Evolutionary conservation across 2,797 vertebrate species (phyloP), one percentile per base, ranked within the genome.

Genomic region (Ceryle rudis): DNA sequence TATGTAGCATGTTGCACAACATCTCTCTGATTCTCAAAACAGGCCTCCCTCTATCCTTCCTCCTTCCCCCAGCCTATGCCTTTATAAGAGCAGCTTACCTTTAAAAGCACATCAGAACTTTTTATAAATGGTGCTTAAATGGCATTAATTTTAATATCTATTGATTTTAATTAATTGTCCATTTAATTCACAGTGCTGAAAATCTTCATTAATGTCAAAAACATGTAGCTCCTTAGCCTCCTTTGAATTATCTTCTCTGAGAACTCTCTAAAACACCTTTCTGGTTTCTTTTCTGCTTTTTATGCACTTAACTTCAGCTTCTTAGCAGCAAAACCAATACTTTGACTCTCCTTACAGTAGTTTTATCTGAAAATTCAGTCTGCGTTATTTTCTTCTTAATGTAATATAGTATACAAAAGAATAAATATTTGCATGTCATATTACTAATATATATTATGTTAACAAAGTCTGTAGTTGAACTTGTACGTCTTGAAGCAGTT

Each of bases 1-100:
- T 97, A 90, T 89, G 71, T 91, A 77, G 97, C 97, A 97, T 97
- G 97, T 89, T 93, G 96, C 94, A 92, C 85, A 95, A 28, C 92
- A 92, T 90, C 88, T 90, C 74, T 95, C 90, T 90, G 64, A 78
- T 92, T 82, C 54, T 81, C 23, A 25, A 47, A 89, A 80, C 61
- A 58, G 77, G 35, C 46, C 17, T 92, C 6, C 4, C 19, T 92
- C 73, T 91, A 15, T 80, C 71, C 81, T 92, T 93, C 37, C 28
- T 94, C 94, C 60, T 57, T 73, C 37, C 58, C 33, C 66, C 52
- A 81, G 44, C 67, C 71, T 82, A 17, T 74, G 72, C 79, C 42
- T 88, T 88, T 93, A 4, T 90, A 90, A 77, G 47, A 81, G 65
- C 33, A 74, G 55, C 26, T 54, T 84, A 78, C 64, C 86, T 95